phyloP scores from a whole-genome alignment of 2,888 invertebrate species.

The Aproaerema taeniolella region DNA sequence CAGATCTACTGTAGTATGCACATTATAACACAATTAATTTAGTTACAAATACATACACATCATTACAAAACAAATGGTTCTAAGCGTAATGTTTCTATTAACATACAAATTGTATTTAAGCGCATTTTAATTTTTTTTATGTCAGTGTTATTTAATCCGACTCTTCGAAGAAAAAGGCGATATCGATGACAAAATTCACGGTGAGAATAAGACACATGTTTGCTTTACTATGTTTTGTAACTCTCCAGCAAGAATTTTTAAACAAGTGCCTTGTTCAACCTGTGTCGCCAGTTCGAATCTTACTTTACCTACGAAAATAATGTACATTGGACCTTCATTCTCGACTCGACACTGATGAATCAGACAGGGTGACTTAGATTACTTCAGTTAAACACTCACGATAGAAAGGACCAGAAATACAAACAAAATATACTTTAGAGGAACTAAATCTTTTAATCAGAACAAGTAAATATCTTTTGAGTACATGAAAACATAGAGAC shows the following conservation, averaged over 20 bases:
- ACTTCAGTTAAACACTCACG: slow-evolving; percentile 41
- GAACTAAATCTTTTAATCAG: slow-evolving; percentile 45
- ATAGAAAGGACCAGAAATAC: slow-evolving; percentile 29
- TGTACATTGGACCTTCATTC: slow-evolving; percentile 62
- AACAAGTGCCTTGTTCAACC: background rate
- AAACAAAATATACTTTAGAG: slow-evolving; percentile 42
- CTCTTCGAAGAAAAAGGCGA: slow-evolving; percentile 8
- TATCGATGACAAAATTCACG: slow-evolving; percentile 14
- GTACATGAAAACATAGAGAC: slow-evolving; percentile 69
- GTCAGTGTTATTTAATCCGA: slow-evolving; percentile 44
- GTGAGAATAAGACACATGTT: too few species aligned
- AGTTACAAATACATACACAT: slow-evolving; percentile 61
- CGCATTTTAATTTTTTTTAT: slow-evolving; percentile 56
- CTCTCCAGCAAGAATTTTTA: too few species aligned
- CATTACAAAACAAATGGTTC: slow-evolving; percentile 64
- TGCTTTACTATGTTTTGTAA: too few species aligned
- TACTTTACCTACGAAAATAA: slow-evolving; percentile 65
- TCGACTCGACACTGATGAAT: slow-evolving; percentile 50
- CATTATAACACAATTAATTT: slow-evolving; percentile 63
- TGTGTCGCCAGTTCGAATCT: slow-evolving; percentile 31
- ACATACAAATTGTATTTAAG: slow-evolving; percentile 68
- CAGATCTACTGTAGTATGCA: slow-evolving; percentile 73
- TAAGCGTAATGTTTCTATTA: slow-evolving; percentile 73
- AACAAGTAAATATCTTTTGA: slow-evolving; percentile 57
- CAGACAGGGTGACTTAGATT: slow-evolving; percentile 40